phyloP scores from a whole-genome alignment of 2,888 invertebrate genomes.

The Drosophila bunnanda region DNA sequence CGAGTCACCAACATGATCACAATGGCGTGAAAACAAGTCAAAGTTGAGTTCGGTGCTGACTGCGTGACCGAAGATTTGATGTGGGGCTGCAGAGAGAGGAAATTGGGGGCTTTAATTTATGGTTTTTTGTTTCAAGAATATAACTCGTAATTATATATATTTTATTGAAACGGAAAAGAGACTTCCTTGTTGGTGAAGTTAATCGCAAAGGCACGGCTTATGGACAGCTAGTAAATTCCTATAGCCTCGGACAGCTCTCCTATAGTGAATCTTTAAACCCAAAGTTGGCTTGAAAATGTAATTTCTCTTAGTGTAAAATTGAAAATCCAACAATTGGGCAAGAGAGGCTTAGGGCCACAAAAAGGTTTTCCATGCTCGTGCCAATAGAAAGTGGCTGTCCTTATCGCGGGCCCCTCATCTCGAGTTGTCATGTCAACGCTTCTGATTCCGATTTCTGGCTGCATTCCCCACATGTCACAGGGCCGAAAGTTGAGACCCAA shows the following conservation, averaged over 20 bases:
- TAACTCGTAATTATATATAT: not conserved
- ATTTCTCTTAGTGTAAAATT: conserved; percentile 8
- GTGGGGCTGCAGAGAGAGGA: conserved; percentile 20
- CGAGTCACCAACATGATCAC: conserved; percentile 71
- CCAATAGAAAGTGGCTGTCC: conserved; percentile 70
- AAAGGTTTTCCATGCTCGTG: conserved; percentile 77
- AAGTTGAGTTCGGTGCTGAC: conserved; percentile 46
- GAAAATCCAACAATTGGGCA: conserved; percentile 39
- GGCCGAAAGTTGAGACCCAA: conserved; percentile 26
- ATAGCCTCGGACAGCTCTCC: too few species aligned
- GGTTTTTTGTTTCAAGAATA: not conserved
- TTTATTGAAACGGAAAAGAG: not conserved
- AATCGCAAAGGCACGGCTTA: too few species aligned
- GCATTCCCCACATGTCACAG: conserved; percentile 62
- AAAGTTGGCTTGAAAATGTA: not conserved
- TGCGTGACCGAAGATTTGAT: conserved; percentile 59
- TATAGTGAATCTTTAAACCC: not conserved
- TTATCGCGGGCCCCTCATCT: conserved; percentile 74
- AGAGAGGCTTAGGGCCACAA: conserved; percentile 57
- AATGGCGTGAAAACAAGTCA: conserved; percentile 80
- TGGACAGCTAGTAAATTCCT: too few species aligned
- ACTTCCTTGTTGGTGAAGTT: not conserved
- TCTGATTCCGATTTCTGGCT: conserved; percentile 73
- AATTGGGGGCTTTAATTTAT: not conserved
- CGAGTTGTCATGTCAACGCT: conserved; percentile 84